Evolutionary conservation across 1,140 invertebrate species (phyloP), one percentile per base, ranked within the genome.

Genomic region (Saccostrea cuccullata): DNA sequence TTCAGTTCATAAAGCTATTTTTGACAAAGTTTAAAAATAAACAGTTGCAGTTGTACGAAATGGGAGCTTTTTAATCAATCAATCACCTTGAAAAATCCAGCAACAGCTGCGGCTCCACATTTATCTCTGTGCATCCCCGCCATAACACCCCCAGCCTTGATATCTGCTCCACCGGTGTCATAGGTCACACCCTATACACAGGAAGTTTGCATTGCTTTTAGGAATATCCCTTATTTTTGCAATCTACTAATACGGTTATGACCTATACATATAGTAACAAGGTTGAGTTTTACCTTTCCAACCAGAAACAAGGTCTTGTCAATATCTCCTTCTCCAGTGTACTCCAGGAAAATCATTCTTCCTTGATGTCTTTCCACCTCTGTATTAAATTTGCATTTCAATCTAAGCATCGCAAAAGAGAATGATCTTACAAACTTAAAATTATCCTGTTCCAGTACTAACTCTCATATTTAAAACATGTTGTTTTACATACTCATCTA

Each of bases 41-140:
- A 36, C 40, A 23, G 0, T 9, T 36, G 30, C 30, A 40, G 17
- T 6, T 47, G 47, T 47, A 47, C 47, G 9, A 47, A 47, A 47
- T 47, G 47, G 9, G 9, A 9, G 30, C 30, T 36, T 47, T 70
- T 36, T 36, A 36, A n/a, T 70, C 12, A 30, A 47, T 82, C 3
- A 30, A 11, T 90, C 88, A 97, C 97, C 96, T 98, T 97, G 95
- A 99, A 97, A 92, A 99, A 98, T 20, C 99, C 98, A 82, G 97
- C 98, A 2, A 98, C 97, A 40, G 98, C 97, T 13, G 98, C 98
- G 30, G 98, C 97, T 0, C 99, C 99, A 94, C 98, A 98, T 95
- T 99, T 99, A 93, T 99, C 98, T n/a, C 98, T 89, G 1, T 97
- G 98, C 98, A 99, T 99, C 8, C 98, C 98, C 67, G 97, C 96